Evolutionary conservation across 2,797 vertebrate species (phyloP).

Genomic region (Tapirus indicus): DNA sequence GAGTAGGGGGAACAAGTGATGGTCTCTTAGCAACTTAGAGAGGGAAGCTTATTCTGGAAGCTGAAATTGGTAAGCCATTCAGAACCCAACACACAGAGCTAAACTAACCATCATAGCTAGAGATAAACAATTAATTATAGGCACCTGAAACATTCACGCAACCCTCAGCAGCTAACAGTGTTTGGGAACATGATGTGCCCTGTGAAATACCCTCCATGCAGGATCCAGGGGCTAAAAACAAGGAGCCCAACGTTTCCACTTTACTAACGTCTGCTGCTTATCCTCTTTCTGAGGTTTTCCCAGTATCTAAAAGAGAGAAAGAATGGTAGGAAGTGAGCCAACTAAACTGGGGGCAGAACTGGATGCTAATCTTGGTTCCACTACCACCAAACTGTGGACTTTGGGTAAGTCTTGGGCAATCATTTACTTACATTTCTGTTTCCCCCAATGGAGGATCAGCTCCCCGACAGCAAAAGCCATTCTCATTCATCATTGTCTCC

Average conservation of each 20-base stretch:
- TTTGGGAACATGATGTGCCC: neutral
- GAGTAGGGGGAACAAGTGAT: neutral
- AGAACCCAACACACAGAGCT: neutral
- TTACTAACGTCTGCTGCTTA: neutral
- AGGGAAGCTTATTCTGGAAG: neutral
- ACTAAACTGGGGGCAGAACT: neutral
- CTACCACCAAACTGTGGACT: neutral
- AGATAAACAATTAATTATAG: neutral
- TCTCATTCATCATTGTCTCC: neutral
- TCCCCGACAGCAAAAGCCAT: neutral
- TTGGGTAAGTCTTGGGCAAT: neutral
- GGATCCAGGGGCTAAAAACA: neutral
- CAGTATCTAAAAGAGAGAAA: neutral
- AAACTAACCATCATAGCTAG: neutral
- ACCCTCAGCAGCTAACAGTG: neutral
- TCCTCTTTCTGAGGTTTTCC: neutral
- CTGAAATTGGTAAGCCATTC: neutral
- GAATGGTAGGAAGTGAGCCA: neutral
- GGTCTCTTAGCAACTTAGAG: neutral
- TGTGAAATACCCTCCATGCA: neutral
- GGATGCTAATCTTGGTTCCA: neutral
- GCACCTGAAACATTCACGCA: neutral
- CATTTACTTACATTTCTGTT: neutral
- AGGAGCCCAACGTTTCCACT: neutral
- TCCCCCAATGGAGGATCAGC: neutral